A percentile compares a stretch with the other conserved stretches of the same genome.
These are phyloP conservation scores for Centropus bengalensis DNA, from an alignment of 2,113 vertebrate species.

Conservation along the genomic window DNA sequence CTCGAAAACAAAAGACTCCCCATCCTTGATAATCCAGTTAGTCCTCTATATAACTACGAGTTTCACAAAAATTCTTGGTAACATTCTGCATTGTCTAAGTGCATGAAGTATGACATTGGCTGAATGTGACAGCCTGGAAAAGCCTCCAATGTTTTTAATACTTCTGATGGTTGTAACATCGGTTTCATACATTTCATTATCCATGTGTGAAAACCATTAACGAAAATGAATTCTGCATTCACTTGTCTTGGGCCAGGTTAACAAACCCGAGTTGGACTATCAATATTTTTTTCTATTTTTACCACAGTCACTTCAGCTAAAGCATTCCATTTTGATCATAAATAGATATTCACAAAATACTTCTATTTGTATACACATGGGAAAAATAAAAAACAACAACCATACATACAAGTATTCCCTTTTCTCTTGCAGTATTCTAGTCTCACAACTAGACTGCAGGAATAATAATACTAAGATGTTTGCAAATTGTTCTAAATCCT, in stretches of 20 bases:
- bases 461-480: not conserved
- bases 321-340: not conserved
- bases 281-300: not conserved
- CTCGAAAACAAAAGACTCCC: conserved; percentile 4
- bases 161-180: not conserved
- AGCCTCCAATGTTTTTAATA: not conserved
- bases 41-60: conserved; percentile 29
- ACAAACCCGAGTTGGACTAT: not conserved
- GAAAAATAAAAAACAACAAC: fast-evolving
- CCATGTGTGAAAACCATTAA: not conserved
- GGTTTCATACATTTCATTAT: conserved; percentile 17
- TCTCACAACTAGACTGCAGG: not conserved
- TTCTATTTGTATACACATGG: not conserved
- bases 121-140: conserved; percentile 12
- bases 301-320: not conserved
- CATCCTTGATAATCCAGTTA: conserved; percentile 37
- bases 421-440: not conserved
- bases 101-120: not conserved
- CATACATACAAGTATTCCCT: not conserved
- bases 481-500: not conserved
- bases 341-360: not conserved
- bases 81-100: not conserved
- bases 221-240: not conserved
- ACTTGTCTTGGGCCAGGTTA: not conserved
- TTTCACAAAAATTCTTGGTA: not conserved